phyloP scores from a whole-genome alignment of 2,113 vertebrate species.

The Orthonyx spaldingii region DNA sequence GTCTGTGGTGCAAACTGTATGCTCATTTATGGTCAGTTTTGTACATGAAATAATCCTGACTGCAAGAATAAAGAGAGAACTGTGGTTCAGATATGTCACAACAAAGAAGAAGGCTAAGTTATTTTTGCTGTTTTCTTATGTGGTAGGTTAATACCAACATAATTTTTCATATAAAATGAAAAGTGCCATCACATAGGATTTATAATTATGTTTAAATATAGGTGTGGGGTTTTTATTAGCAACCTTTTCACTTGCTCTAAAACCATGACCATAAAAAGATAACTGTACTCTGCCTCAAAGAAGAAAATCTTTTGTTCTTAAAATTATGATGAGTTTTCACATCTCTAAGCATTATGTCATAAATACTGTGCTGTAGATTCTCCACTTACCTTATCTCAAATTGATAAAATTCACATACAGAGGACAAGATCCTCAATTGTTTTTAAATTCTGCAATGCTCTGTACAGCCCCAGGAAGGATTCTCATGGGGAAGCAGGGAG shows the following conservation, averaged over 20 bases:
- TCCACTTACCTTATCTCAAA: background rate
- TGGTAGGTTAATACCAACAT: background rate
- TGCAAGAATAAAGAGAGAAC: background rate
- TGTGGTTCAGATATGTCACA: background rate
- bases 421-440: background rate
- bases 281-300: background rate
- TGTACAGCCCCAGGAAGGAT: background rate
- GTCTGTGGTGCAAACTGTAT: background rate
- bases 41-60: background rate
- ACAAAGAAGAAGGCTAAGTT: background rate
- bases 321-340: background rate
- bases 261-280: background rate
- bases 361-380: background rate
- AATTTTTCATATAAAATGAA: background rate
- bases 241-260: background rate
- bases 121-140: background rate
- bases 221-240: background rate
- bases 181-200: background rate
- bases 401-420: background rate
- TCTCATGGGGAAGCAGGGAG: background rate
- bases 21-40: slow-evolving; percentile 13
- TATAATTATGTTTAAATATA: background rate
- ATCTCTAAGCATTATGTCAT: background rate
- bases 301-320: background rate
- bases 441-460: background rate